Evolutionary conservation across 2,888 invertebrate genomes (phyloP), one percentile per base, ranked within the genome.

Genomic region (Hydrotaea diabolus): DNA sequence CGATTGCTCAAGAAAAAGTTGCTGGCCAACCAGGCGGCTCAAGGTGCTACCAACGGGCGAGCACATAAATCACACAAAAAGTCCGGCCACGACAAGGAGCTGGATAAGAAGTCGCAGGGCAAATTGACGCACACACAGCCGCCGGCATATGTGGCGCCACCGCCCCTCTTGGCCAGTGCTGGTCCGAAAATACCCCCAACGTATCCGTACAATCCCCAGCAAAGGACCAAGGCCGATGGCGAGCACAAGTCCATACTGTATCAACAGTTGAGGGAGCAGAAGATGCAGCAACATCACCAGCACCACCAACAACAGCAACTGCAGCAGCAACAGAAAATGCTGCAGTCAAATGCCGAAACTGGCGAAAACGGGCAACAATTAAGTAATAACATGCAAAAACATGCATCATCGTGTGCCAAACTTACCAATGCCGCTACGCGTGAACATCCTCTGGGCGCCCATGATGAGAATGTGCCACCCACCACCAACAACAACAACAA

Each of bases 221-320:
- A 88, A 80, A 88, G 90, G 83, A 90, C 90, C 55, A 88, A 88
- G 80, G 90, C 90, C 31, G 90, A 90, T 86, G 90, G 90, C 73
- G 90, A 89, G 82, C 87, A 90, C 31, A 87, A 88, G 64, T 81
- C 85, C 43, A 85, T 85, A 57, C 74, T 86, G 23, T 87, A 88
- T 74, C 87, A 87, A 39, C 87, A 88, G 64, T 83, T 87, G n/a
- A 86, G 85, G 43, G 87, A 87, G 46, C 87, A 86, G 26, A 87
- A 87, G 72, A 77, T 82, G 59, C 86, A 87, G 13, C 74, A 86
- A 15, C 85, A 39, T 39, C 39, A 86, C 31, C 82, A 85, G 21
- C 86, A 84, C 13, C 31, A 72, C 17, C 64, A 76, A 11, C 55
- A 77, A n/a, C 74, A 83, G 49, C 84, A 83, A 39, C 31, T 4